Conservation (phyloP, 2,888 invertebrate species). For the Drosophila dives region DNA sequence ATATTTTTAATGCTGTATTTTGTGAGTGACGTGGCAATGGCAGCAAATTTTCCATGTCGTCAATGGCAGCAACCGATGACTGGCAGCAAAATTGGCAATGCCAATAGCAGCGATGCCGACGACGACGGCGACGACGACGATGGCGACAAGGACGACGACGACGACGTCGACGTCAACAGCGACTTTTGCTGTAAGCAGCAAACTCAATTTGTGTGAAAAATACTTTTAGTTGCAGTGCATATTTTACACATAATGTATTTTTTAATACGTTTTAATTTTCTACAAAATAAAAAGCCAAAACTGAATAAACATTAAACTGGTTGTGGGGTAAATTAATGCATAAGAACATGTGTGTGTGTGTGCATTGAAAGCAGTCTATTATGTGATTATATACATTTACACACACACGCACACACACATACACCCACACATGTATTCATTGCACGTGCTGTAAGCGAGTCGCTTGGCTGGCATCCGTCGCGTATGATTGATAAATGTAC, state of each 20-base stretch:
- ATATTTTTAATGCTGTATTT: slow-evolving; percentile 53
- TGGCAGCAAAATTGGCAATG: slow-evolving; percentile 79
- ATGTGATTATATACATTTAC: slow-evolving; percentile 43
- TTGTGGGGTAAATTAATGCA: slow-evolving; percentile 68
- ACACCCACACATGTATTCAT: background rate
- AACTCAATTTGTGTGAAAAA: slow-evolving; percentile 79
- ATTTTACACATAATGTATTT: slow-evolving; percentile 67
- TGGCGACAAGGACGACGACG: slow-evolving; percentile 7
- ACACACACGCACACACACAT: background rate
- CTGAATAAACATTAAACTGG: slow-evolving; percentile 51
- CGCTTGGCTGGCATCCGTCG: slow-evolving; percentile 43
- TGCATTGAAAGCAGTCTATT: slow-evolving; percentile 71
- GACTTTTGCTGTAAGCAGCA: slow-evolving; percentile 47
- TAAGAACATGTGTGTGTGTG: slow-evolving; percentile 52
- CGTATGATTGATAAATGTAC: slow-evolving; percentile 75
- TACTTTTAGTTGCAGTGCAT: slow-evolving; percentile 75
- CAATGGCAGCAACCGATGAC: slow-evolving; percentile 71
- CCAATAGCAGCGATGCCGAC: slow-evolving; percentile 61
- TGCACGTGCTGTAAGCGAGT: slow-evolving; percentile 27
- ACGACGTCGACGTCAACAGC: slow-evolving; percentile 6
- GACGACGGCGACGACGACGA: slow-evolving; percentile 18
- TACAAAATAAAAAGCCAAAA: slow-evolving; percentile 20
- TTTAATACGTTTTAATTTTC: slow-evolving; percentile 53
- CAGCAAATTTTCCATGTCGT: slow-evolving; percentile 78
- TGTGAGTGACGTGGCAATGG: slow-evolving; percentile 76